Conservation (phyloP, 2,888 invertebrate species). For the Neoascia interrupta region DNA sequence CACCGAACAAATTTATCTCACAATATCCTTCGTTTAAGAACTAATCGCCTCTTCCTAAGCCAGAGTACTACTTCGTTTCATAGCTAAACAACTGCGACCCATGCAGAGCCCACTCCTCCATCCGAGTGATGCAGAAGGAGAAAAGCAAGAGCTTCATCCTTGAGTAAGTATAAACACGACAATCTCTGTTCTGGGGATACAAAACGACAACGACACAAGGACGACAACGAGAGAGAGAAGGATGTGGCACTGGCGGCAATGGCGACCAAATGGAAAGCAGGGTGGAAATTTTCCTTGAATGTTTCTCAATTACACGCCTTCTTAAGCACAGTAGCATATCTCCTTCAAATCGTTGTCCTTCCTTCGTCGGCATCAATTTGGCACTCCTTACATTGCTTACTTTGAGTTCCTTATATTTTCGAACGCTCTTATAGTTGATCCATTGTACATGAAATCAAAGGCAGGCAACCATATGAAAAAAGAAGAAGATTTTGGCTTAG, state of each 20-base stretch:
- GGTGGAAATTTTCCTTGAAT: slow-evolving; percentile 80
- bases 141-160: slow-evolving; percentile 36
- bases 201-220: slow-evolving; percentile 6
- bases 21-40: slow-evolving; percentile 70
- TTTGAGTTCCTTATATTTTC: slow-evolving; percentile 14
- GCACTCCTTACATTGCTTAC: slow-evolving; percentile 35
- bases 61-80: slow-evolving; percentile 27
- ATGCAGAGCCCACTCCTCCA: slow-evolving; percentile 18
- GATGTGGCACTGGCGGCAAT: slow-evolving; percentile 32
- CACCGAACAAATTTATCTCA: slow-evolving; percentile 70
- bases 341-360: slow-evolving; percentile 44
- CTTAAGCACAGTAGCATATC: slow-evolving; percentile 78
- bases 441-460: slow-evolving; percentile 8
- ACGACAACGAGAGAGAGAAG: not conserved
- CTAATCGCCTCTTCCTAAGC: slow-evolving; percentile 59
- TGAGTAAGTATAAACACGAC: slow-evolving; percentile 57
- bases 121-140: not conserved
- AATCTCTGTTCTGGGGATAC: slow-evolving; percentile 40
- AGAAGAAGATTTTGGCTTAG: not conserved
- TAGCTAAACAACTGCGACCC: slow-evolving; percentile 33
- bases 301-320: slow-evolving; percentile 81
- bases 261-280: slow-evolving; percentile 45
- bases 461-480: slow-evolving; percentile 11
- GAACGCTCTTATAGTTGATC: slow-evolving; percentile 4
- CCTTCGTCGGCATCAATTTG: slow-evolving; percentile 3